Conservation (phyloP, 2,888 invertebrate genomes). For the Eupithecia vulgata region DNA sequence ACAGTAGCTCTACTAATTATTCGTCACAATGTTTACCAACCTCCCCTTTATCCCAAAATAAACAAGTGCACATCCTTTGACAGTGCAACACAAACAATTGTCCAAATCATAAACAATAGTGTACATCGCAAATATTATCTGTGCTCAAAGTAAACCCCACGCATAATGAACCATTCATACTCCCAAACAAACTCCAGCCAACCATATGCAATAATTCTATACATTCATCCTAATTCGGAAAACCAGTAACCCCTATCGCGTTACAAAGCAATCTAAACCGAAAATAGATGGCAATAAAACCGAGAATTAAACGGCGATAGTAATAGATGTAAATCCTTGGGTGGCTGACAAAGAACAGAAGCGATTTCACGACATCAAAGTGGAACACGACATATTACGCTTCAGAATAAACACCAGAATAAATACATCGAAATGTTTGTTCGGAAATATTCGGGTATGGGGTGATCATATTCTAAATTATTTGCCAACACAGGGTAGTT, state of each 20-base stretch:
- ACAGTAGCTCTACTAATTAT: conserved; percentile 41
- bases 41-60: conserved; percentile 61
- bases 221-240: conserved; percentile 58
- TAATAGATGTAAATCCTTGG: conserved; percentile 79
- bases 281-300: conserved; percentile 78
- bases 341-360: conserved; percentile 81
- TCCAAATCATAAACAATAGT: conserved; percentile 83
- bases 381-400: conserved; percentile 84
- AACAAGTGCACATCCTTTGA: conserved; percentile 84
- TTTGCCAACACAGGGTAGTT: conserved; percentile 78
- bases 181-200: conserved; percentile 82
- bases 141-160: conserved; percentile 75
- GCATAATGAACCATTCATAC: conserved; percentile 83
- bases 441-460: conserved; percentile 77
- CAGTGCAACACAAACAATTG: conserved; percentile 81
- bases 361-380: conserved; percentile 84
- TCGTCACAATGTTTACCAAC: conserved; percentile 63
- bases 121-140: conserved; percentile 82
- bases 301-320: conserved; percentile 72
- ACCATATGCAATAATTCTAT: conserved; percentile 83
- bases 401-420: conserved; percentile 83
- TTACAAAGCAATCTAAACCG: conserved; percentile 75
- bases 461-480: conserved; percentile 81
- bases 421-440: conserved; percentile 83
- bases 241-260: conserved; percentile 65